Percentiles rank a stretch among this genome's conserved stretches.
Evolutionary conservation across 2,888 invertebrate species (phyloP).

Genomic region (Meliscaeva auricollis): DNA sequence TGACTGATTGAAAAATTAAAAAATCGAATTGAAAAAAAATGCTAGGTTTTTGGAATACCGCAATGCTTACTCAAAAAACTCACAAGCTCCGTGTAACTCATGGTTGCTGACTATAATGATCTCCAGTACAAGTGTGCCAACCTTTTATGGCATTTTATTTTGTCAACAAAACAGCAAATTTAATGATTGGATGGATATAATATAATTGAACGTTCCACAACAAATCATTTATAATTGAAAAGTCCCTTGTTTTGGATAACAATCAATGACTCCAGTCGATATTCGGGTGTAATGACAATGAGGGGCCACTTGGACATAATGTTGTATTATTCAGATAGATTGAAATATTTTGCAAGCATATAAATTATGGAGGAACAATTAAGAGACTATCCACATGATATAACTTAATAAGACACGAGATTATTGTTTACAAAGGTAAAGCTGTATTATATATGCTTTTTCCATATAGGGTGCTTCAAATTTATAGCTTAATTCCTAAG

Average conservation of each 20-base stretch:
- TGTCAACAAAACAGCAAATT: background rate
- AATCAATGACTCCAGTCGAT: background rate
- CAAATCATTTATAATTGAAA: conserved; percentile 18
- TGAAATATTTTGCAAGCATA: conserved; percentile 1
- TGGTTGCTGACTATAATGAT: conserved; percentile 2
- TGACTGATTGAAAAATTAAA: conserved; percentile 77
- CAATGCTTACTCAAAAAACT: conserved; percentile 49
- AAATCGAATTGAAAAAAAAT: background rate
- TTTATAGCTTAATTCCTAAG: too few species aligned
- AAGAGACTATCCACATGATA: background rate
- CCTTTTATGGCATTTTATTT: conserved; percentile 8
- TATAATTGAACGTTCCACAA: conserved; percentile 10
- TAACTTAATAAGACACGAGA: background rate
- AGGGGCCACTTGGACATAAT: too few species aligned
- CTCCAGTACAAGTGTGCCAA: background rate
- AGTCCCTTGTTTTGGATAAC: background rate
- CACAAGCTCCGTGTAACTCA: conserved; percentile 42
- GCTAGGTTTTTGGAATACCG: too few species aligned
- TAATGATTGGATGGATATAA: background rate
- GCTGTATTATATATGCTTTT: too few species aligned
- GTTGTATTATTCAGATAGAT: conserved; percentile 6
- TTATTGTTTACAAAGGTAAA: background rate
- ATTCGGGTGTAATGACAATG: background rate
- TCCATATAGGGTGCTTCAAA: too few species aligned
- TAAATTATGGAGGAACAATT: background rate